Evolutionary conservation across 1,140 invertebrate genomes (phyloP).

Genomic region (Colletes gigas): DNA sequence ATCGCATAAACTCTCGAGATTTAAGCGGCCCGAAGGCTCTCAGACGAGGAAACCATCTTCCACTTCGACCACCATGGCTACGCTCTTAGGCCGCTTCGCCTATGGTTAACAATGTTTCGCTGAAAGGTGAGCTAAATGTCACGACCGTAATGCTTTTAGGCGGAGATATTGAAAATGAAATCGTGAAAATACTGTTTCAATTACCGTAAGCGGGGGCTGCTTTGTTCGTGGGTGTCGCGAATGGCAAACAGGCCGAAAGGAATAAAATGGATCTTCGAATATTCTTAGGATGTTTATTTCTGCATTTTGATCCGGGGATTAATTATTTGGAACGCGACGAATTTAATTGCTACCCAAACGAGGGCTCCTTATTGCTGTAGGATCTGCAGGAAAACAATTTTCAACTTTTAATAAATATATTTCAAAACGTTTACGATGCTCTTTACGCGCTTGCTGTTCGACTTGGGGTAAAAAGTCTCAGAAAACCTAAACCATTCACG

Average conservation of each 20-base stretch:
- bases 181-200: slow-evolving; percentile 46
- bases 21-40: slow-evolving; percentile 54
- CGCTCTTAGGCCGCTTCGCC: slow-evolving; percentile 48
- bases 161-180: slow-evolving; percentile 43
- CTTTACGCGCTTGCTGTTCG: no score
- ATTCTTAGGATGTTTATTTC: not conserved
- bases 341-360: no score
- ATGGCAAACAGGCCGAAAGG: slow-evolving; percentile 20
- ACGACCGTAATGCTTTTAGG: slow-evolving; percentile 22
- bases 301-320: no score
- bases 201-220: not conserved
- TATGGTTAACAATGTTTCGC: slow-evolving; percentile 55
- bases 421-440: no score
- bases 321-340: no score
- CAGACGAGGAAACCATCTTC: slow-evolving; percentile 64
- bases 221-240: slow-evolving; percentile 7
- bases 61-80: slow-evolving; percentile 59
- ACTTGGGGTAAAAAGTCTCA: no score
- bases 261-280: not conserved
- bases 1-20: slow-evolving; percentile 65
- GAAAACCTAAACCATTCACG: no score
- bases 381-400: no score
- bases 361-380: no score
- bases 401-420: no score
- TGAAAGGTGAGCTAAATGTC: slow-evolving; percentile 55